Evolutionary conservation across 2,888 invertebrate species (phyloP).

Genomic region (Theretra japonica): DNA sequence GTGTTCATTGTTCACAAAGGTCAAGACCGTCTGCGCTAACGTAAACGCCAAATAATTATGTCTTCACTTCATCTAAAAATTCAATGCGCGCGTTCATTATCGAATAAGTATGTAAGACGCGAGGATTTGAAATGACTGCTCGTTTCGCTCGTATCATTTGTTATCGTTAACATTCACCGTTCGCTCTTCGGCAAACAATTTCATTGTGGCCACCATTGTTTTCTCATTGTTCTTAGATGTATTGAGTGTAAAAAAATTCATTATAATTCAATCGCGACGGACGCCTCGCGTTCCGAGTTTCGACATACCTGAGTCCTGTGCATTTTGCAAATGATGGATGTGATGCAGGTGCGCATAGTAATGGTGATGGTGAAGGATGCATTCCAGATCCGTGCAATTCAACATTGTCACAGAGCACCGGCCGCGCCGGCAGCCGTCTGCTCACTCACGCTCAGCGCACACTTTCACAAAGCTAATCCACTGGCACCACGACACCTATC

Average conservation of each 20-base stretch:
- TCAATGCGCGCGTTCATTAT: slow-evolving; percentile 50
- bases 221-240: slow-evolving; percentile 61
- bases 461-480: slow-evolving; percentile 84
- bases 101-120: slow-evolving; percentile 4
- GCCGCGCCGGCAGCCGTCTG: slow-evolving; percentile 62
- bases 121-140: slow-evolving; percentile 43
- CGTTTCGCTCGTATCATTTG: slow-evolving; percentile 58
- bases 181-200: slow-evolving; percentile 69
- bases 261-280: slow-evolving; percentile 45
- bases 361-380: slow-evolving; percentile 90
- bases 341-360: slow-evolving; percentile 90
- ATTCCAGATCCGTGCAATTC: slow-evolving; percentile 91
- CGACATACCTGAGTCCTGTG: slow-evolving; percentile 85
- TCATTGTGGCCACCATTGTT: slow-evolving; percentile 65
- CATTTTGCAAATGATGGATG: slow-evolving; percentile 88
- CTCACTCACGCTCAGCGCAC: slow-evolving; percentile 77
- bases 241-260: slow-evolving; percentile 52
- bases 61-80: background rate
- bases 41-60: slow-evolving; percentile 28
- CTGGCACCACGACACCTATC: slow-evolving; percentile 74
- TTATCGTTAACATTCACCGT: slow-evolving; percentile 72
- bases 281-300: slow-evolving; percentile 37
- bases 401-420: slow-evolving; percentile 85
- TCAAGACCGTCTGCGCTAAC: slow-evolving; percentile 63
- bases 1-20: slow-evolving; percentile 66